phyloP scores from a whole-genome alignment of 2,888 invertebrate species.

The Erebia aethiops region DNA sequence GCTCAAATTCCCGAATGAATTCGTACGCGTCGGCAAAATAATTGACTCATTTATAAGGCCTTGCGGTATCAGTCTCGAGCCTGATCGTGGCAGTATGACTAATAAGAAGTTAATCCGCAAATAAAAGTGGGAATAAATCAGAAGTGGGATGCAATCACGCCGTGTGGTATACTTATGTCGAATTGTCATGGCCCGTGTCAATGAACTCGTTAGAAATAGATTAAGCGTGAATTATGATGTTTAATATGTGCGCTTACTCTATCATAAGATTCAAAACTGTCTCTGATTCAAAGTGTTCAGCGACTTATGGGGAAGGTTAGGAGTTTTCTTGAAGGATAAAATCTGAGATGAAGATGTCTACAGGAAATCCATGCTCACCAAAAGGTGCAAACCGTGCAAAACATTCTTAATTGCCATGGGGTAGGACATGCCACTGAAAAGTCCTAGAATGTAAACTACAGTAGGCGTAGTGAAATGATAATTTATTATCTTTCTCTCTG shows the following conservation, averaged over 20 bases:
- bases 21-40: constrained; percentile 71
- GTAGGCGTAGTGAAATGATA: no score
- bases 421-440: no score
- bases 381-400: no score
- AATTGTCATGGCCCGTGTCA: constrained; percentile 83
- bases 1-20: constrained; percentile 51
- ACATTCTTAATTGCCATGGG: no score
- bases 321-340: no score
- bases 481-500: no score
- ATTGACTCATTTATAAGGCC: constrained; percentile 82
- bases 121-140: constrained; percentile 83
- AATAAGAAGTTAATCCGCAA: constrained; percentile 84
- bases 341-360: no score
- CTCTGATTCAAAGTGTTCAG: background rate
- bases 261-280: background rate
- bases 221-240: background rate
- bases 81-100: constrained; percentile 75
- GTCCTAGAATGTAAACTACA: no score
- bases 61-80: constrained; percentile 71
- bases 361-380: no score
- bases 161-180: constrained; percentile 82
- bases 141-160: constrained; percentile 79
- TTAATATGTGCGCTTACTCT: background rate
- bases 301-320: no score
- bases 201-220: constrained; percentile 81